These are phyloP conservation scores for Brachionus plicatilis DNA, from an alignment of 1,140 invertebrate genomes.

Conservation along the genomic window DNA sequence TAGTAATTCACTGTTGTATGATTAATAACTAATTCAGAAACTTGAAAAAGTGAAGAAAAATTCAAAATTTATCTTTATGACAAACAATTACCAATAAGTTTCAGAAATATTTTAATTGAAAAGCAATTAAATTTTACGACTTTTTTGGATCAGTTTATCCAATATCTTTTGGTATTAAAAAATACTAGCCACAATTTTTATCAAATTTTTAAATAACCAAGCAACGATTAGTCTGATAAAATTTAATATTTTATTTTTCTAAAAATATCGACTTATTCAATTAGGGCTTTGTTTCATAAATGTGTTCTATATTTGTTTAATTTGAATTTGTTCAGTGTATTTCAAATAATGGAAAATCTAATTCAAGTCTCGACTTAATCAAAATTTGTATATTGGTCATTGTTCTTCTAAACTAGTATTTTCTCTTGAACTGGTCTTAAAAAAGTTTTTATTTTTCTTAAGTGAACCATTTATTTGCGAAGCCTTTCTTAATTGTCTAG, in stretches of 20 bases:
- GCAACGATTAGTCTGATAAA: neutral
- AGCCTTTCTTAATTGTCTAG: neutral
- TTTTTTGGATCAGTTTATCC: neutral
- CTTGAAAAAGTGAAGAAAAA: neutral
- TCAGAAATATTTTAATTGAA: neutral
- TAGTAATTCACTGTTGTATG: neutral
- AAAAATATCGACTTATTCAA: neutral
- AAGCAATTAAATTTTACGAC: neutral
- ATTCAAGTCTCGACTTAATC: conserved; percentile 5
- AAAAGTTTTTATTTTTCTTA: neutral
- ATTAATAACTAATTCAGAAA: neutral
- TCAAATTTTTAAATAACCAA: conserved; percentile 25
- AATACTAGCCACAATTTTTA: neutral
- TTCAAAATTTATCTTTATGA: neutral
- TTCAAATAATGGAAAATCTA: neutral
- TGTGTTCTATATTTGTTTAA: neutral
- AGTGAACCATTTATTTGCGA: neutral
- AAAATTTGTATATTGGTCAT: neutral
- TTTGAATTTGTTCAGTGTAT: neutral
- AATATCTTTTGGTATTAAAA: neutral
- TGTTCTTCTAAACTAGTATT: neutral
- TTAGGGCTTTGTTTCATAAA: neutral
- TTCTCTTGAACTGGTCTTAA: neutral
- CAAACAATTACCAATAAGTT: neutral
- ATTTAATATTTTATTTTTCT: neutral